Percentiles rank a stretch among this genome's conserved stretches.
Evolutionary conservation across 2,113 vertebrate genomes (phyloP).

Genomic region (Callopanchax toddi): DNA sequence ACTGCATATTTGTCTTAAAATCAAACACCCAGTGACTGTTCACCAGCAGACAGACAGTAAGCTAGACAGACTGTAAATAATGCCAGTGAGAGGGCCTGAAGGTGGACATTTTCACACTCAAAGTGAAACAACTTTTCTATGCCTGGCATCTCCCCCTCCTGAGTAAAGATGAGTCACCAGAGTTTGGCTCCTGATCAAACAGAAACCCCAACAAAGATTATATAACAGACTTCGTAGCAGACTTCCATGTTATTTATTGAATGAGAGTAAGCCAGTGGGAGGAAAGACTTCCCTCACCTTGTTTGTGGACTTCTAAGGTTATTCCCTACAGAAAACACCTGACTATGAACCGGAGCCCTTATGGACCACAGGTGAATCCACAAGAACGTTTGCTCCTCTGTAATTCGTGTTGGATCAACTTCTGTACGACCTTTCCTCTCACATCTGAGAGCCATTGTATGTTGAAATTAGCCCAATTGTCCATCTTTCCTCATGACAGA

Average conservation of each 20-base stretch:
- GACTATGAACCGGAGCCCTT: slow-evolving; percentile 15
- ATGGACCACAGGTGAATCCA: slow-evolving; percentile 4
- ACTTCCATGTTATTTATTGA: slow-evolving; percentile 36
- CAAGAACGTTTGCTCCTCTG: slow-evolving; percentile 5
- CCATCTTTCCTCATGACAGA: slow-evolving; percentile 13
- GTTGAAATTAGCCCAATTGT: slow-evolving; percentile 18
- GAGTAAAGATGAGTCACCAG: slow-evolving; percentile 69
- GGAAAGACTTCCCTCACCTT: slow-evolving; percentile 14
- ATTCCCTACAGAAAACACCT: slow-evolving; percentile 20
- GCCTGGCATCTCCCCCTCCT: slow-evolving; percentile 67
- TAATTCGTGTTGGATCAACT: slow-evolving; percentile 14
- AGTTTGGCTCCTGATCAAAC: slow-evolving; percentile 58
- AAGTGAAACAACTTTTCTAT: slow-evolving; percentile 68
- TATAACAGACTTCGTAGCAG: slow-evolving; percentile 43
- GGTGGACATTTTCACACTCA: slow-evolving; percentile 72
- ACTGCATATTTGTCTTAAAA: too few relatives aligned
- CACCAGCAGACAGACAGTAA: slow-evolving; percentile 54
- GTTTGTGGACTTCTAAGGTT: background rate
- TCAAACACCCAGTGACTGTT: slow-evolving; percentile 55
- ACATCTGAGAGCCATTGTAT: slow-evolving; percentile 6
- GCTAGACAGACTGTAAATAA: slow-evolving; percentile 71
- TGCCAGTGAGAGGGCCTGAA: slow-evolving; percentile 60
- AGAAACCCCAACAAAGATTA: slow-evolving; percentile 62
- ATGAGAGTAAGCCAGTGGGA: slow-evolving; percentile 35
- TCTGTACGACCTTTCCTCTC: slow-evolving; percentile 8